Base-by-base conservation (phyloP, 2,113 vertebrate species). In the Pitta sordida region DNA sequence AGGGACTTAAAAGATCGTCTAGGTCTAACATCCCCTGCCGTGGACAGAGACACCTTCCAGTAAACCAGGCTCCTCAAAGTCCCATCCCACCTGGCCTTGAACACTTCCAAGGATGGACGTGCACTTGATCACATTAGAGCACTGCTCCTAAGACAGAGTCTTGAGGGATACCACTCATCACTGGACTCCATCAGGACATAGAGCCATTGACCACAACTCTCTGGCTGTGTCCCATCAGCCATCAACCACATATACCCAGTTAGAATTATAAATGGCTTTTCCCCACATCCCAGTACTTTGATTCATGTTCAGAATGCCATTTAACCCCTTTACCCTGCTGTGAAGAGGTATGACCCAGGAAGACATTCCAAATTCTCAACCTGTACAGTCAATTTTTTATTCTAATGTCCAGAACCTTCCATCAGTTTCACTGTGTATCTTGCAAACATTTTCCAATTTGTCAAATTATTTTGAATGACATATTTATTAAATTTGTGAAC, bases 281-380 rank as follows among this genome's bases (percentile, higher is more conserved):
- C 39, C 24, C 48, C 70, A 90, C 19, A n/a, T 27, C 16, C 32
- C 0, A 0, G 15, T 9, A 52, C 23, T 36, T 2, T 15, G 36
- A 73, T 10, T 68, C 56, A 15, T 4, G 9, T 13, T 68, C 36
- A n/a, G 14, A 27, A 37, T 67, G 34, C 7, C 36, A 44, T 7
- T 27, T 21, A 71, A 46, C 29, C 49, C 76, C 32, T 17, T 49
- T 1, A 4, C 9, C 29, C 26, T 36, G 48, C 36, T 44, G 15
- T 9, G 29, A 80, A 85, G 39, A 91, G 36, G 7, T 64, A 19
- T 34, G 52, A 51, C 23, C 27, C n/a, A 51, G 3, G 1, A 79
- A 85, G 39, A 48, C 6, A 27, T 19, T 83, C n/a, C 23, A 81
- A 43, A 56, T 63, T 64, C 48, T 51, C 59, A 32, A 21, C 4